Conservation (phyloP, 2,113 vertebrate species). For the Mellivora capensis region DNA sequence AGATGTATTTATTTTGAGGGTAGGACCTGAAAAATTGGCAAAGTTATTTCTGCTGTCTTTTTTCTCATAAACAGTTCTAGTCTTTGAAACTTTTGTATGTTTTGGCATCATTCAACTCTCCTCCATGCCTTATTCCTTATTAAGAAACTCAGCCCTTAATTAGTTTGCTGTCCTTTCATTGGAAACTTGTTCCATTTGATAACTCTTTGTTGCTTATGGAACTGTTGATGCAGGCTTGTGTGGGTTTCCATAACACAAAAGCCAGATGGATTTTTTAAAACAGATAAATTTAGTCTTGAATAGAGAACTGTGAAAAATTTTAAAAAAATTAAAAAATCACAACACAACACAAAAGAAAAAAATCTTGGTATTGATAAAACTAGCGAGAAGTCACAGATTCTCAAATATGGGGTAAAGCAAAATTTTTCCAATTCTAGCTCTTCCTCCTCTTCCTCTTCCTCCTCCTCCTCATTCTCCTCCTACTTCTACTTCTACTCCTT, state of each 20-base stretch:
- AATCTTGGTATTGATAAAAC: slow-evolving; percentile 51
- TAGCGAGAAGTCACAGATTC: slow-evolving; percentile 54
- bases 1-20: slow-evolving; percentile 50
- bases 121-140: slow-evolving; percentile 57
- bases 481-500: neutral
- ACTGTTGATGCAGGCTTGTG: slow-evolving; percentile 59
- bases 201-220: slow-evolving; percentile 69
- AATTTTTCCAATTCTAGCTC: slow-evolving; percentile 1
- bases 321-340: neutral
- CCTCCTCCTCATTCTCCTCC: neutral
- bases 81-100: slow-evolving; percentile 52
- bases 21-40: slow-evolving; percentile 46
- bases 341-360: slow-evolving; percentile 54
- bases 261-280: slow-evolving; percentile 77
- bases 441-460: neutral
- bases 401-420: slow-evolving; percentile 40
- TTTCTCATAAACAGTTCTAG: slow-evolving; percentile 29
- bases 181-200: slow-evolving; percentile 69
- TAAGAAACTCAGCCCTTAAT: slow-evolving; percentile 76
- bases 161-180: slow-evolving; percentile 71
- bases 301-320: slow-evolving; percentile 46
- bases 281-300: slow-evolving; percentile 74
- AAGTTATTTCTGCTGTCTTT: slow-evolving; percentile 35
- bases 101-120: slow-evolving; percentile 59
- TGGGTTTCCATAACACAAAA: slow-evolving; percentile 76